Conservation (phyloP, 1,140 invertebrate species). For the Achroia grisella region DNA sequence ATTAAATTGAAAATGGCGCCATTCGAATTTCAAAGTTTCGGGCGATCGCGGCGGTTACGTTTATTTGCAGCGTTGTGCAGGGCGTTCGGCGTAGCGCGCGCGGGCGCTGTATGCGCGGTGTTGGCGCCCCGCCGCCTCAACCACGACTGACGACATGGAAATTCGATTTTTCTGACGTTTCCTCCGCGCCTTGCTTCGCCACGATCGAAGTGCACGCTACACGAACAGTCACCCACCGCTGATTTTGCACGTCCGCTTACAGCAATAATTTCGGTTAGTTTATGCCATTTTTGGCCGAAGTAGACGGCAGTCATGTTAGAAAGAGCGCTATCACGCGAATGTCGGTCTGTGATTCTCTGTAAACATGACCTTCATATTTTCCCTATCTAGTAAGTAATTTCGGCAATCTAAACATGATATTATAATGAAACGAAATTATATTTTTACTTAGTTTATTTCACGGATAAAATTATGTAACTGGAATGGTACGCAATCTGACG, state of each 20-base stretch:
- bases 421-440: no score
- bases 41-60: conserved; percentile 13
- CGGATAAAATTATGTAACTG: no score
- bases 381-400: no score
- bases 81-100: conserved; percentile 38
- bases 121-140: conserved; percentile 62
- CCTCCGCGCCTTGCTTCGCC: conserved; percentile 63
- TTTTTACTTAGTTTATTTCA: no score
- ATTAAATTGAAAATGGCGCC: conserved; percentile 3
- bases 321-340: conserved; percentile 32
- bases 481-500: no score
- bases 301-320: conserved; percentile 32
- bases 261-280: conserved; percentile 44
- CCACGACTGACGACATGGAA: conserved; percentile 67
- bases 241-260: conserved; percentile 63
- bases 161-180: conserved; percentile 72
- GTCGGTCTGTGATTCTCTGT: conserved; percentile 22
- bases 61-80: conserved; percentile 13
- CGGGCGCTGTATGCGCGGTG: conserved; percentile 57
- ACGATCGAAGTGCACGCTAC: conserved; percentile 67
- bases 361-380: no score
- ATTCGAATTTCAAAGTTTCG: conserved; percentile 28
- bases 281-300: conserved; percentile 44
- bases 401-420: no score
- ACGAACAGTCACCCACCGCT: conserved; percentile 40